Evolutionary conservation across 1,140 invertebrate genomes (phyloP).

Genomic region (Gryon sp.): DNA sequence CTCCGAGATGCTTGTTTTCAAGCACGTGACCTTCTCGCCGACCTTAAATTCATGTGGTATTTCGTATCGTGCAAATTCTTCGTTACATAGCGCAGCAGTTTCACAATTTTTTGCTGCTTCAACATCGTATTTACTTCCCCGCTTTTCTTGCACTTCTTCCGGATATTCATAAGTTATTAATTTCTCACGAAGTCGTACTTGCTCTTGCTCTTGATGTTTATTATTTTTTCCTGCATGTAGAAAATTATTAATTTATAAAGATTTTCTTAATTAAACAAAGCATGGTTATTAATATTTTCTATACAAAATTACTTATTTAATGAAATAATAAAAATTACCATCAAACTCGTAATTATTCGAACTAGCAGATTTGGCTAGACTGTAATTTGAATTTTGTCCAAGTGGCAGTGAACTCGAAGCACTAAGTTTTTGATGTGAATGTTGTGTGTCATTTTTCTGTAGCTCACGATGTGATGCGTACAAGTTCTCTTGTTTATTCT

Average conservation of each 20-base stretch:
- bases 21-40: constrained; percentile 80
- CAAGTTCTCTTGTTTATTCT: constrained; percentile 73
- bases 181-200: constrained; percentile 51
- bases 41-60: constrained; percentile 80
- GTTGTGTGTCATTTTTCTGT: constrained; percentile 70
- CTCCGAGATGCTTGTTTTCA: constrained; percentile 76
- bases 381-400: constrained; percentile 69
- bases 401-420: constrained; percentile 70
- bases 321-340: no score
- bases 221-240: constrained; percentile 49
- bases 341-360: constrained; percentile 70
- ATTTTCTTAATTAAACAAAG: no score
- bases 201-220: constrained; percentile 31
- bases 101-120: constrained; percentile 53
- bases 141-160: constrained; percentile 69
- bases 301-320: no score
- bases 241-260: no score
- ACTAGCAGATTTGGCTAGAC: constrained; percentile 69
- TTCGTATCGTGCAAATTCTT: constrained; percentile 67
- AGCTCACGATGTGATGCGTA: constrained; percentile 73
- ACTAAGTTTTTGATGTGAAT: constrained; percentile 71
- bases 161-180: constrained; percentile 57
- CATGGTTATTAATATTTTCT: no score
- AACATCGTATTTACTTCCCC: constrained; percentile 70
- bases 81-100: constrained; percentile 20